Evolutionary conservation across 1,140 invertebrate genomes (phyloP).

Genomic region (Heterodera schachtii): DNA sequence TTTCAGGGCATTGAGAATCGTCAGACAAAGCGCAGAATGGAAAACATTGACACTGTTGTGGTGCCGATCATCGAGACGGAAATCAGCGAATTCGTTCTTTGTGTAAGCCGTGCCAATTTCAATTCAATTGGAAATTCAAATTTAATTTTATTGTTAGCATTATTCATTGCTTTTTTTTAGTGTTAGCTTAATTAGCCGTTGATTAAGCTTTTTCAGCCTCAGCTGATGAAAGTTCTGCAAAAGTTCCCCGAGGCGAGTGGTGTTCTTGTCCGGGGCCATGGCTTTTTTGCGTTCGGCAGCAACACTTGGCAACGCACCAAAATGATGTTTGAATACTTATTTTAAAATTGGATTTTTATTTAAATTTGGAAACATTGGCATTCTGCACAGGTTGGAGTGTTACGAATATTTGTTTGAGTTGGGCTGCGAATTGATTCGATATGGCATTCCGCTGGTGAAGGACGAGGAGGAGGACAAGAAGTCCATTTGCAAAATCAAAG

Average conservation of each 20-base stretch:
- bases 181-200: no score
- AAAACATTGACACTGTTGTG: conserved; percentile 87
- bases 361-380: no score
- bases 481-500: no score
- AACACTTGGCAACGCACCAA: conserved; percentile 88
- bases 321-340: conserved; percentile 75
- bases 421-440: no score
- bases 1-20: conserved; percentile 75
- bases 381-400: no score
- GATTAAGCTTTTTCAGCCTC: conserved; percentile 72
- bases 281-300: conserved; percentile 94
- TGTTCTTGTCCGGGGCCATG: conserved; percentile 88
- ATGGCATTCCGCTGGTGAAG: no score
- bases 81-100: conserved; percentile 83
- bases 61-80: conserved; percentile 98
- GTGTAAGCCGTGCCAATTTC: conserved; percentile 17
- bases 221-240: conserved; percentile 86
- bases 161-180: no score
- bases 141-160: no score
- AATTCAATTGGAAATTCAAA: neutral
- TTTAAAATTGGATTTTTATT: no score
- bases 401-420: no score
- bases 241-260: conserved; percentile 85
- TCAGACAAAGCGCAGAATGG: conserved; percentile 73
- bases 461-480: no score